Base-by-base conservation (phyloP, 1,140 invertebrate species). In the Trichonephila clavata region DNA sequence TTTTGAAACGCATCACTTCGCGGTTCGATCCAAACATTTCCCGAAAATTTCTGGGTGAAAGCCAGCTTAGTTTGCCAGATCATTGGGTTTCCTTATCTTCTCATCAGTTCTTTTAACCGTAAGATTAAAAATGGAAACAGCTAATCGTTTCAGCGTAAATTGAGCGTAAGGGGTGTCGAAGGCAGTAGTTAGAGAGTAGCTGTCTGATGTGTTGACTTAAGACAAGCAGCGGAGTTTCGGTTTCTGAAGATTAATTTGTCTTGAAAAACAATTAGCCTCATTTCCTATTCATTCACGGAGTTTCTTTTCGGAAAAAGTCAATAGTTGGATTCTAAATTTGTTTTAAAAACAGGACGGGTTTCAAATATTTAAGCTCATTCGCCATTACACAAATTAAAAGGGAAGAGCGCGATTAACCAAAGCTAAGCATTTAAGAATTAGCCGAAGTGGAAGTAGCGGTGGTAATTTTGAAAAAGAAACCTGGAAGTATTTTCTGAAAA, bases 21-120 rank as follows among this genome's bases (percentile, higher is more conserved):
- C n/a, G 71, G n/a, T 83, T 83, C 81, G 81, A 83, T 83, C 81
- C 43, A 57, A 59, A 83, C 50, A 83, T 83, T 83, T 57, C 24
- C 81, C 13, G 43, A n/a, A 83, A 83, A 83, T 83, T 83, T 57
- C 81, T 83, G 81, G 81, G 39, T 24, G 43, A 57, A 13, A 59
- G 81, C 81, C 81, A 83, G 81, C n/a, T 57, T 24, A 77, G n/a
- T 77, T n/a, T 50, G 2, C 43, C 81, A 83, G 43, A n/a, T 59
- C 81, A 57, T 83, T 83, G 81, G 50, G 50, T 50, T 27, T 83
- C 50, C 81, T 83, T 83, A 83, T 83, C 81, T 77, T 27, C 32
- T 16, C 71, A 32, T 77, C 71, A 32, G 71, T 32, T 77, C 71
- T 77, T 77, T 77, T 77, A 77, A 77, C 71, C 71, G 71, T 77